phyloP scores from a whole-genome alignment of 2,888 invertebrate species.

The Ligdia adustata region DNA sequence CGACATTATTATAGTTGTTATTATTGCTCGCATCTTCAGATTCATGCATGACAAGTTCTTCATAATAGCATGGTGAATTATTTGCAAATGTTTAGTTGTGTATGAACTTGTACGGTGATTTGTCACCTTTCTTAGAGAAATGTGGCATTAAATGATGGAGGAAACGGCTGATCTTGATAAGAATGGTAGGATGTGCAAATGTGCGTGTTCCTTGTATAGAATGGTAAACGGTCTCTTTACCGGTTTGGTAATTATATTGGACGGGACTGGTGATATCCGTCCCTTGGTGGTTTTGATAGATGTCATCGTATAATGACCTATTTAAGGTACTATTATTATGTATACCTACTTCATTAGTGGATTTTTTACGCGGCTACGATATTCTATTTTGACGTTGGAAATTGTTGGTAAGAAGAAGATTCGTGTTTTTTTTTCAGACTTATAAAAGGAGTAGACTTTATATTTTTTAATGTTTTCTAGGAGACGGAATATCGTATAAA shows the following conservation, averaged over 20 bases:
- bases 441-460: no score
- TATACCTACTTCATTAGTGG: no score
- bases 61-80: conserved; percentile 46
- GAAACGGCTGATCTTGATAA: conserved; percentile 33
- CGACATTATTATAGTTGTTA: background rate
- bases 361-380: no score
- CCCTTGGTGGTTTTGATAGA: no score
- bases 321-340: no score
- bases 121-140: conserved; percentile 24
- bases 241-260: conserved; percentile 1
- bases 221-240: conserved; percentile 19
- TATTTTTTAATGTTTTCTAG: no score
- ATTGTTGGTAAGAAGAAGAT: no score
- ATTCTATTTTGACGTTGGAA: no score
- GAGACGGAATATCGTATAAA: no score
- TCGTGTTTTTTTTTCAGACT: no score
- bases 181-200: conserved; percentile 9
- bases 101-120: conserved; percentile 23
- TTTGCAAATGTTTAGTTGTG: conserved; percentile 25
- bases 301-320: no score
- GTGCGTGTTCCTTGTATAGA: conserved; percentile 18
- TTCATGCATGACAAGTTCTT: conserved; percentile 43
- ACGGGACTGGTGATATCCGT: background rate
- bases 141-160: conserved; percentile 32
- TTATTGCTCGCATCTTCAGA: conserved; percentile 15